Conservation (phyloP, 2,797 vertebrate species). For the Adrianichthys oophorus region DNA sequence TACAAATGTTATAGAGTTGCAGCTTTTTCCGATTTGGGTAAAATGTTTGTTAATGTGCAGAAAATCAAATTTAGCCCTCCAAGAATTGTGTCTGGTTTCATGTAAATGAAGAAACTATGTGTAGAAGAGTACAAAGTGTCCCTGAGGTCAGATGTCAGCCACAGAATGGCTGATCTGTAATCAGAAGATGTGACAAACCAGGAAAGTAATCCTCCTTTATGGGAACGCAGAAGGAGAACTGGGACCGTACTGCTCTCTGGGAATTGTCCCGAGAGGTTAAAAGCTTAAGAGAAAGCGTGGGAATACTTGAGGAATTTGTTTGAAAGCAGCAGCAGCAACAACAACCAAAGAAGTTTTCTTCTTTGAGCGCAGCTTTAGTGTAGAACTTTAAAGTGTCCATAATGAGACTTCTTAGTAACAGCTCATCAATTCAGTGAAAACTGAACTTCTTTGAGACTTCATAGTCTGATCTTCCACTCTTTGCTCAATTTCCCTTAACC, state of each 20-base stretch:
- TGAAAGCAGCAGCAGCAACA: constrained; percentile 30
- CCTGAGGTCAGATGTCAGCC: constrained; percentile 33
- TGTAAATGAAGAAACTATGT: too few species aligned
- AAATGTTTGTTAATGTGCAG: too few species aligned
- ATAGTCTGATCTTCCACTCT: too few species aligned
- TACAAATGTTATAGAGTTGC: too few species aligned
- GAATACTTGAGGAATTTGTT: constrained; percentile 50
- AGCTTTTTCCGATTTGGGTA: too few species aligned
- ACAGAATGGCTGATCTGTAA: constrained; percentile 39
- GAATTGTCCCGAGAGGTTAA: constrained; percentile 45
- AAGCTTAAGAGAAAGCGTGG: constrained; percentile 51
- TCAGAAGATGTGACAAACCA: constrained; percentile 56
- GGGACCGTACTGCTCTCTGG: constrained; percentile 12
- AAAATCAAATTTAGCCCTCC: too few species aligned
- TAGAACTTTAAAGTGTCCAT: too few species aligned
- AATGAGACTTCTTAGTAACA: too few species aligned
- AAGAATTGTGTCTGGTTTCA: too few species aligned
- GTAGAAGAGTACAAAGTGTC: background rate
- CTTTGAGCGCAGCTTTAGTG: background rate
- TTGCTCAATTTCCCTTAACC: too few species aligned
- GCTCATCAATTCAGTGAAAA: too few species aligned
- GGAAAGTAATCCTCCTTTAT: constrained; percentile 18
- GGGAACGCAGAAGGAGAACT: constrained; percentile 36
- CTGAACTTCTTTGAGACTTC: too few species aligned
- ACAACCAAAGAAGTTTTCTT: background rate